Evolutionary conservation across 2,888 invertebrate genomes (phyloP), one percentile per base, ranked within the genome.

Genomic region (Halocaridina rubra): DNA sequence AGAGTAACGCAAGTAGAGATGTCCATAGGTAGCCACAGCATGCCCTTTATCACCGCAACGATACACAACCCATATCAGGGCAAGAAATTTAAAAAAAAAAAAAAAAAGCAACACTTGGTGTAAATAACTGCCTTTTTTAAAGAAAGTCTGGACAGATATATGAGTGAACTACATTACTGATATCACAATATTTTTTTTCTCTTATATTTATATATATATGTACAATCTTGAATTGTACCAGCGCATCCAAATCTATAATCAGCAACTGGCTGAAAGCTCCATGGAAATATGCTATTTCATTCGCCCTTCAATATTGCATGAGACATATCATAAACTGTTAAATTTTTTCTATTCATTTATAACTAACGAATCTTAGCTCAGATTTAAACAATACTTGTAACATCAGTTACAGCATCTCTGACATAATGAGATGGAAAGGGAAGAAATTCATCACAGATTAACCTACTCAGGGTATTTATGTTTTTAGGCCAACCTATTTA

Each of bases 211-310:
- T 82, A 61, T 81, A 69, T 82, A 75, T 82, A 82, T 82, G 69
- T 82, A 82, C 79, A 80, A 67, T 67, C 32, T 64, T 67, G 71
- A 82, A 77, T 76, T 77, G 69, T 75, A 82, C 77, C 81, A 82
- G 81, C 77, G 81, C 77, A 59, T 77, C 33, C 67, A 82, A 57
- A 77, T 30, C 67, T 32, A 77, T 57, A 57, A 57, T 71, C 69
- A 82, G 77, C 76, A 71, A 82, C 81, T 82, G 81, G 77, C 76
- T 82, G 81, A 82, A 82, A 82, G 81, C 81, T 82, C 81, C 67
- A 71, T 30, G 71, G 19, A 27, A 30, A 71, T 19, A n/a, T 19
- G 16, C 53, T 53, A 53, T 53, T 53, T 53, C 53, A 53, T 19
- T 19, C n/a, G 19, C 53, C 19, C 27, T 72, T 33, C 80, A 59